phyloP scores from a whole-genome alignment of 2,888 invertebrate species.

The Nomada hirtipes region DNA sequence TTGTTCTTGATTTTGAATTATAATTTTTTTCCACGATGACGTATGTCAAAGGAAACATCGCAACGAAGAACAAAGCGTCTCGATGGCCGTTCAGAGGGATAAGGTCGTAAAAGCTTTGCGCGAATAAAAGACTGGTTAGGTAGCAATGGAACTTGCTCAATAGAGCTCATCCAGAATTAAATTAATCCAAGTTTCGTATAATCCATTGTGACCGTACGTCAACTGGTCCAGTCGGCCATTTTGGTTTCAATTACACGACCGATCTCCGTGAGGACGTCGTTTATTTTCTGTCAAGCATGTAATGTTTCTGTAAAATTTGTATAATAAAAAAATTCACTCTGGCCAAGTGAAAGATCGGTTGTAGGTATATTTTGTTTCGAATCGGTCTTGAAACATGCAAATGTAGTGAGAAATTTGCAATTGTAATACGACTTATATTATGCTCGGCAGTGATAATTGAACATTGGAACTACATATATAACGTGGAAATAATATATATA shows the following conservation, averaged over 20 bases:
- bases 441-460: no score
- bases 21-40: slow-evolving; percentile 14
- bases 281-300: slow-evolving; percentile 42
- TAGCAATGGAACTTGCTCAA: slow-evolving; percentile 35
- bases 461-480: no score
- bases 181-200: slow-evolving; percentile 38
- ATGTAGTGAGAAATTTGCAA: no score
- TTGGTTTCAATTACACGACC: slow-evolving; percentile 22
- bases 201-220: slow-evolving; percentile 36
- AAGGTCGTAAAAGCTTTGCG: neutral
- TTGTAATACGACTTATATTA: no score
- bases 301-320: slow-evolving; percentile 33
- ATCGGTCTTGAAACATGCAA: no score
- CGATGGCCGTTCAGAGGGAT: neutral
- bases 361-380: no score
- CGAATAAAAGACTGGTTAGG: slow-evolving; percentile 15
- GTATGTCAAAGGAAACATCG: slow-evolving; percentile 32
- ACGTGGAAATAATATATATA: no score
- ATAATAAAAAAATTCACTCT: slow-evolving; percentile 32
- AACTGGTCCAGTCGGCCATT: slow-evolving; percentile 20
- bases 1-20: slow-evolving; percentile 28
- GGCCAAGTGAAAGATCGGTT: neutral
- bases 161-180: slow-evolving; percentile 58
- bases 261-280: slow-evolving; percentile 9
- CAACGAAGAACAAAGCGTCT: slow-evolving; percentile 15